phyloP scores from a whole-genome alignment of 2,797 vertebrate species.

The Alcedo atthis region DNA sequence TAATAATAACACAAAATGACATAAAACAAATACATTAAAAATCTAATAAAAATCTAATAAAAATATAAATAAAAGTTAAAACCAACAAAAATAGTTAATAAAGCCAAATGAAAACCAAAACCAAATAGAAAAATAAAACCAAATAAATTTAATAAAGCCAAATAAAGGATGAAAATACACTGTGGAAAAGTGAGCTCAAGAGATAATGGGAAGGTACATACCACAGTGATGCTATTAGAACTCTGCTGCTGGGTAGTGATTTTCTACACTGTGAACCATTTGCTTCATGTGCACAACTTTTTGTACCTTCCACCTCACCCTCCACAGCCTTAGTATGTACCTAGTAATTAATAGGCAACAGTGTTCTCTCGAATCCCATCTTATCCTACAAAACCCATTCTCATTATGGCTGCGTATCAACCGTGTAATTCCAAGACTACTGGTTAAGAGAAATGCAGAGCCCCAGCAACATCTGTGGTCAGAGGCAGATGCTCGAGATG shows the following conservation, averaged over 20 bases:
- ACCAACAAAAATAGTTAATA: too few species aligned
- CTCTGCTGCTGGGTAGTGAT: background rate
- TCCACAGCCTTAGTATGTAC: background rate
- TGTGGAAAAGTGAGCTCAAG: background rate
- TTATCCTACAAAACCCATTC: background rate
- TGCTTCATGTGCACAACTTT: background rate
- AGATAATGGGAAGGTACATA: background rate
- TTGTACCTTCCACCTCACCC: background rate
- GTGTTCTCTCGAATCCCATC: background rate
- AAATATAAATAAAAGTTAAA: background rate
- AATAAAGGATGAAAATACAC: background rate
- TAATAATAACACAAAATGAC: background rate
- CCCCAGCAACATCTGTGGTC: background rate
- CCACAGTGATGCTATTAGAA: background rate
- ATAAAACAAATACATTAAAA: background rate
- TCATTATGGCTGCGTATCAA: background rate
- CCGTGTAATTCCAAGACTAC: background rate
- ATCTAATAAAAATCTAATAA: background rate
- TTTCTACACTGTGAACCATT: background rate
- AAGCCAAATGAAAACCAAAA: too few species aligned
- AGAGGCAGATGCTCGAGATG: background rate
- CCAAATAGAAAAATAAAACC: background rate
- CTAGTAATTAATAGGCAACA: background rate
- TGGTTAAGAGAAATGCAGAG: background rate
- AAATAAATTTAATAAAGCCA: background rate